Base-by-base conservation (phyloP, 2,797 vertebrate species). In the Schizopygopsis malacanthus region DNA sequence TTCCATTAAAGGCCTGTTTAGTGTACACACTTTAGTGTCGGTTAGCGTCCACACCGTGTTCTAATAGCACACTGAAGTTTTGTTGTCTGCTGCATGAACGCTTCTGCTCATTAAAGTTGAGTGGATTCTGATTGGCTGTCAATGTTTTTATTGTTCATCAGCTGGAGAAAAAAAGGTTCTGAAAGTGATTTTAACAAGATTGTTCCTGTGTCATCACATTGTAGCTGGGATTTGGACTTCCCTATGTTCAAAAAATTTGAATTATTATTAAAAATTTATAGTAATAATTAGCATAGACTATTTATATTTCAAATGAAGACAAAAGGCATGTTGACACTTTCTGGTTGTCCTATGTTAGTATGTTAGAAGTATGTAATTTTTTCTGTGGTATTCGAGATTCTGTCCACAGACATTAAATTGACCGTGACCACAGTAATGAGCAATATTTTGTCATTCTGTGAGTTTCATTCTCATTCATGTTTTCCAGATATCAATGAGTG, bases 401-500 rank as follows among this genome's bases (percentile, higher is more conserved):
- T 33, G 9, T 52, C 72, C 9, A 67, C 28, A 52, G 47, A 54
- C 47, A 76, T 76, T 52, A 5, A 37, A 11, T 54, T 37, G 47
- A 54, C 50, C 12, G 4, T 43, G 43, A 70, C 20, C 2, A 4
- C 18, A 22, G 50, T 22, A n/a, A 37, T 52, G 11, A 37, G 28
- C 10, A 76, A 22, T 22, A 39, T 9, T 59, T 3, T 59, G 56
- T 37, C 28, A 47, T 45, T 37, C 56, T 47, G 69, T 4, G 63
- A 33, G 25, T 83, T 45, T 65, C 52, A 69, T 67, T 69, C 47
- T 39, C 52, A 18, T 72, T 52, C 16, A 18, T 83, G 28, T 86
- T 73, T 63, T 70, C 9, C 85, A 97, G 96, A 97, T 88, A 95
- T 96, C 41, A 95, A 97, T 61, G 96, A 97, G 91, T 97, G 96